These are phyloP conservation scores for Papilio aristodemus DNA, from an alignment of 1,140 invertebrate genomes.

Conservation along the genomic window DNA sequence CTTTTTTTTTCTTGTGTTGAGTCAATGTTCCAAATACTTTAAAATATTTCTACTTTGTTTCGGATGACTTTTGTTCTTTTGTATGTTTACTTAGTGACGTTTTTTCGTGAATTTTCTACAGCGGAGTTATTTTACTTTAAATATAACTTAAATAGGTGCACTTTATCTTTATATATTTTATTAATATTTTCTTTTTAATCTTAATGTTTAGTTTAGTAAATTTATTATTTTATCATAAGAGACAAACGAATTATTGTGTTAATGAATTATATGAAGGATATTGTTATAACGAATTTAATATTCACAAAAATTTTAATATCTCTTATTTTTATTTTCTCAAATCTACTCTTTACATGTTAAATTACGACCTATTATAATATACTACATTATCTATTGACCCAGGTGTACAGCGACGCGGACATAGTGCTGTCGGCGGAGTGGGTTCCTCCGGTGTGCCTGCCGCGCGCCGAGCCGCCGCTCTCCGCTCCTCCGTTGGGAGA, in stretches of 20 bases:
- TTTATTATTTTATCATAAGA: too few species aligned
- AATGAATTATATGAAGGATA: too few species aligned
- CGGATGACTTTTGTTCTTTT: slow-evolving; percentile 3
- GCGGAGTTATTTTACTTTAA: too few species aligned
- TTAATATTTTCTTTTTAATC: too few species aligned
- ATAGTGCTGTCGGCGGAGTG: slow-evolving; percentile 91
- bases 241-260: too few species aligned
- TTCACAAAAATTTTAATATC: too few species aligned
- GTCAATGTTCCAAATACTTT: background rate
- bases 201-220: too few species aligned
- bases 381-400: background rate
- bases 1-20: background rate
- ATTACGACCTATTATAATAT: background rate
- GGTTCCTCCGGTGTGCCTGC: slow-evolving; percentile 89
- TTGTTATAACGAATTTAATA: too few species aligned
- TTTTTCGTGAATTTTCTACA: background rate
- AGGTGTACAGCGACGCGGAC: slow-evolving; percentile 90
- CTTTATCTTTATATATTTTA: too few species aligned
- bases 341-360: background rate
- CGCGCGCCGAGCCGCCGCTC: slow-evolving; percentile 81
- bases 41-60: background rate
- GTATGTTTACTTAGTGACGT: slow-evolving; percentile 6
- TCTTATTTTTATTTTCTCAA: too few species aligned
- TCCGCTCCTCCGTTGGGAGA: slow-evolving; percentile 74
- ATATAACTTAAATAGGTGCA: too few species aligned